These are phyloP conservation scores for Scarus forsteni DNA, from an alignment of 2,797 vertebrate species.

Conservation along the genomic window DNA sequence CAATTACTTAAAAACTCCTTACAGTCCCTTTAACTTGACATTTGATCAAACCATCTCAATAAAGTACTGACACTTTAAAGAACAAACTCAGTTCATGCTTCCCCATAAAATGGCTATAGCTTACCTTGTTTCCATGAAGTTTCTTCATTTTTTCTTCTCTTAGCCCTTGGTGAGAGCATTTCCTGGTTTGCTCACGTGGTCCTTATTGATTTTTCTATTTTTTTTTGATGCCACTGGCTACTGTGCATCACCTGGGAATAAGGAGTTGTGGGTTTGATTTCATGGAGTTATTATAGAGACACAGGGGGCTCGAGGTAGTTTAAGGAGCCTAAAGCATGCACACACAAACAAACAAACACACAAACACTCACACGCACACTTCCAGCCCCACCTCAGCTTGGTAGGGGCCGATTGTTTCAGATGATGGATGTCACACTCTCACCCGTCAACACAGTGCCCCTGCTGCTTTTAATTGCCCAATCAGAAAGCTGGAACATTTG, in stretches of 20 bases:
- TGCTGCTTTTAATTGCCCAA: slow-evolving; percentile 86
- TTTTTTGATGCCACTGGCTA: slow-evolving; percentile 56
- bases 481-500: slow-evolving; percentile 82
- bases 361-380: slow-evolving; percentile 40
- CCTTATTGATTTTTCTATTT: slow-evolving; percentile 52
- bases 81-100: too few relatives aligned
- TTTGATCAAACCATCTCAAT: too few relatives aligned
- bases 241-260: slow-evolving; percentile 69
- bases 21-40: too few relatives aligned
- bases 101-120: background rate
- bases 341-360: slow-evolving; percentile 33
- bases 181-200: slow-evolving; percentile 67
- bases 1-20: too few relatives aligned
- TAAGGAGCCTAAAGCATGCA: slow-evolving; percentile 50
- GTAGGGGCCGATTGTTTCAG: slow-evolving; percentile 80
- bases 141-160: slow-evolving; percentile 3
- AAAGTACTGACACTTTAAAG: background rate
- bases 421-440: slow-evolving; percentile 85
- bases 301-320: slow-evolving; percentile 63
- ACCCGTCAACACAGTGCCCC: slow-evolving; percentile 78
- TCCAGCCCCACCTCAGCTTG: slow-evolving; percentile 54
- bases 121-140: slow-evolving; percentile 1
- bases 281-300: slow-evolving; percentile 76
- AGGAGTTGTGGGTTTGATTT: slow-evolving; percentile 76
- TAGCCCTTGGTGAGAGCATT: slow-evolving; percentile 41